Evolutionary conservation across 2,888 invertebrate species (phyloP).

Genomic region (Aphidius colemani): DNA sequence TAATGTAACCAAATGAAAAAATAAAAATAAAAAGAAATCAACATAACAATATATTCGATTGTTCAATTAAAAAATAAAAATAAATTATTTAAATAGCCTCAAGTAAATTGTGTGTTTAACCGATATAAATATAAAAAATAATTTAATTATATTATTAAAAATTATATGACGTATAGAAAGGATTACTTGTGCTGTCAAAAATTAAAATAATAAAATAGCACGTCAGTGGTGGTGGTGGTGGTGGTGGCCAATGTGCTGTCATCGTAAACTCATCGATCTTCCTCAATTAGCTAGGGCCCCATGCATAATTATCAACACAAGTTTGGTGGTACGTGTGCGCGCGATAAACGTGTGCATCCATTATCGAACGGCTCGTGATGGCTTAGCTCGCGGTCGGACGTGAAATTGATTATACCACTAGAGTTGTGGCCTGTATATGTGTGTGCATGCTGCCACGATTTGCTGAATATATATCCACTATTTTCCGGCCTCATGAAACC

Average conservation of each 20-base stretch:
- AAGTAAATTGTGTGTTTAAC: no score
- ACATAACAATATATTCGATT: no score
- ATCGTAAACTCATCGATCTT: constrained; percentile 39
- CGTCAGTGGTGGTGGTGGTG: no score
- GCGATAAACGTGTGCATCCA: constrained; percentile 39
- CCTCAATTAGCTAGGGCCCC: constrained; percentile 38
- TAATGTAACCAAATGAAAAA: no score
- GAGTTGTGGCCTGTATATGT: constrained; percentile 8
- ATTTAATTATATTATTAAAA: no score
- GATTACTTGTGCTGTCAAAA: constrained; percentile 1
- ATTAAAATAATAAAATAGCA: no score
- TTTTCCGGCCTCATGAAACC: constrained; percentile 16
- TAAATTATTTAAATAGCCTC: no score
- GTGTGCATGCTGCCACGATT: constrained; percentile 10
- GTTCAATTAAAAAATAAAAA: no score
- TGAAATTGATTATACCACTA: constrained; percentile 36
- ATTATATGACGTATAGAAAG: neutral
- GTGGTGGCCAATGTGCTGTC: constrained; percentile 23
- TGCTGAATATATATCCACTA: constrained; percentile 6
- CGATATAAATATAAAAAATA: no score
- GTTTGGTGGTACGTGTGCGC: constrained; percentile 37
- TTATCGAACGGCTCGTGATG: constrained; percentile 38
- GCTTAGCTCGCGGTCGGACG: constrained; percentile 32
- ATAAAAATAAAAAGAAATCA: no score
- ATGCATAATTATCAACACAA: constrained; percentile 36